These are phyloP conservation scores for Cricetomys ansorgei DNA, from an alignment of 2,113 vertebrate genomes.

Conservation along the genomic window DNA sequence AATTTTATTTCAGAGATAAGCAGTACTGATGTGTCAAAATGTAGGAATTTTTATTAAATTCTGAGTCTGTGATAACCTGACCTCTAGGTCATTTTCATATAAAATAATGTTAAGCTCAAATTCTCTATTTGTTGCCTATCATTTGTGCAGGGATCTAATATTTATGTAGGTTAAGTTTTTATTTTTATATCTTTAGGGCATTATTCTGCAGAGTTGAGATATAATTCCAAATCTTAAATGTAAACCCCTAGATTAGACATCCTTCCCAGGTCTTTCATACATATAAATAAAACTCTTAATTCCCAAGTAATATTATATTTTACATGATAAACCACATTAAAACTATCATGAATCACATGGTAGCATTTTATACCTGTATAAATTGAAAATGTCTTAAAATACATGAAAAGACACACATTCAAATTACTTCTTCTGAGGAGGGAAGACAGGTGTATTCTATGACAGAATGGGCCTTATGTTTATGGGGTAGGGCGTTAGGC, in stretches of 20 bases:
- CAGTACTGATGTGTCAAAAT: conserved; percentile 23
- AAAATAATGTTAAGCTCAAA: conserved; percentile 44
- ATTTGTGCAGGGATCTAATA: conserved; percentile 50
- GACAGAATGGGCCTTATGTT: neutral
- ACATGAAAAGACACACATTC: neutral
- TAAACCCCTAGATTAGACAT: neutral
- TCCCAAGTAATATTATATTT: neutral
- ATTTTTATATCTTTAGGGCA: conserved; percentile 36
- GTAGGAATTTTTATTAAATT: conserved; percentile 44
- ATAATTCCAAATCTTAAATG: conserved; percentile 45
- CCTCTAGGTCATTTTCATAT: conserved; percentile 42
- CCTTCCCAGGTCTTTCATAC: neutral
- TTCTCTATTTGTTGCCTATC: conserved; percentile 37
- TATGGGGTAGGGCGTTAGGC: neutral
- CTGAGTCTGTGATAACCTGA: conserved; percentile 25
- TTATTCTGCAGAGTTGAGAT: conserved; percentile 41
- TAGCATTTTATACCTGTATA: neutral
- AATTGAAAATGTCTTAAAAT: neutral
- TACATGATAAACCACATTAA: conserved; percentile 4
- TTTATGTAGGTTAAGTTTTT: conserved; percentile 49
- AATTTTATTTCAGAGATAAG: conserved; percentile 56
- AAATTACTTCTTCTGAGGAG: neutral
- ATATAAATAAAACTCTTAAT: conserved; percentile 44
- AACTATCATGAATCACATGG: neutral
- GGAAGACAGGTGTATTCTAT: neutral